Base-by-base conservation (phyloP, 2,888 invertebrate species). In the Neoitamus cyanurus region DNA sequence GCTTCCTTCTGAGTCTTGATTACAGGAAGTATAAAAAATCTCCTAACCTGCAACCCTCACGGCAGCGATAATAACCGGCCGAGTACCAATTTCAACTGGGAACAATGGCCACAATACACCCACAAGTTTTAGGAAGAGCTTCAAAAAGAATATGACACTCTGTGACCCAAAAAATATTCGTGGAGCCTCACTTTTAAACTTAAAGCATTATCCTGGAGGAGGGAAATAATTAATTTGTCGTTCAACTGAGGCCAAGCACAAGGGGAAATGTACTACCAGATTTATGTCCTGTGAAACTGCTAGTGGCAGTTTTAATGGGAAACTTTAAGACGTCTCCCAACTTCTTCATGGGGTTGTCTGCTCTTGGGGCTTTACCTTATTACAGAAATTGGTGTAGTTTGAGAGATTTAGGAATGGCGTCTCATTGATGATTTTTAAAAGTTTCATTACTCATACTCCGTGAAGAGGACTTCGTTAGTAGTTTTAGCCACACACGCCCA, bases 21-120 rank as follows among this genome's bases (percentile, higher is more conserved):
- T 31, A 73, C 73, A 73, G 73, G 73, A 73, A 73, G 73, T 73
- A 36, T 73, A n/a, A 73, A 73, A 73, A 73, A 36, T 73, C 73
- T 73, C 73, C 11, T 73, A 73, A 31, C 36, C 34, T 31, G 36
- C 36, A 73, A 36, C 34, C n/a, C 73, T 20, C 73, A 36, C 37
- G 31, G 20, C 73, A 73, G 36, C 20, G 20, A 36, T 31, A 34
- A 73, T 73, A 31, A 36, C 73, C 34, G 36, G 34, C 73, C 36
- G 73, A 73, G 73, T 73, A 73, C 36, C 31, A 73, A 73, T 73
- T 73, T 73, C 11, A 9, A 34, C 37, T 20, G 31, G 15, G 20
- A 73, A 73, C 73, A 73, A 73, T 37, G 36, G 34, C 36, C 15
- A 31, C 36, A 15, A 73, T 73, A 34, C 36, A 73, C 73, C 73